Base-by-base conservation (phyloP, 2,888 invertebrate species). In the Bibio marci region DNA sequence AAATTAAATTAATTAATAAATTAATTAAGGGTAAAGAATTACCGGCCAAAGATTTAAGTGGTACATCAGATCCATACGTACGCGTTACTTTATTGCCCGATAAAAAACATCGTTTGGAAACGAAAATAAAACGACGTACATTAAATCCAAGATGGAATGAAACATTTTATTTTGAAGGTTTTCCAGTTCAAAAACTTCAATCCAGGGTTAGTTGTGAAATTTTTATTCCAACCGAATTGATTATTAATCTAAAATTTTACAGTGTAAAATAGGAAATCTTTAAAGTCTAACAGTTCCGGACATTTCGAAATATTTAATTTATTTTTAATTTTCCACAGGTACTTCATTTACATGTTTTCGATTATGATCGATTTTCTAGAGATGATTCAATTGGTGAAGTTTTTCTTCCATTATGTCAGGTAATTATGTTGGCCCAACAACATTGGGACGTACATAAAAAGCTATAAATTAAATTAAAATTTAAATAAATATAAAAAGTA, bases 351-450 rank as follows among this genome's bases (percentile, higher is more conserved):
- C 90, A 91, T 63, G 90, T 91, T 38, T 90, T 90, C 60, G 90
- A 91, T 62, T 90, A 90, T 64, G 90, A 91, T 62, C 76, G 90
- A 51, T 91, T 91, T 64, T 90, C 90, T 35, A 71, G 90, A 51
- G 90, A 91, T 58, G 90, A 91, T 58, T 88, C 90, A 35, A 91
- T 91, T 52, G 90, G 90, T 4, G 90, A 91, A 63, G 85, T 90
- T 47, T 90, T 88, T 63, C 65, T 90, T 52, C 90, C 90, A 6
- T 67, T 91, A 7, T 88, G 87, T 58, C 88, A 88, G 79, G 87
- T 86, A 66, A 66, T n/a, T n/a, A n/a, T n/a, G n/a, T 27, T 11
- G 27, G 27, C 11, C 11, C 27, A 27, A 27, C 27, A 27, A 27
- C 27, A 10, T 27, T 11, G 11, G 11, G 11, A 27, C 27, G 27